Percentiles rank a stretch among this genome's conserved stretches.
These are phyloP conservation scores for Equus przewalskii DNA, from an alignment of 2,113 vertebrate species.

Conservation along the genomic window DNA sequence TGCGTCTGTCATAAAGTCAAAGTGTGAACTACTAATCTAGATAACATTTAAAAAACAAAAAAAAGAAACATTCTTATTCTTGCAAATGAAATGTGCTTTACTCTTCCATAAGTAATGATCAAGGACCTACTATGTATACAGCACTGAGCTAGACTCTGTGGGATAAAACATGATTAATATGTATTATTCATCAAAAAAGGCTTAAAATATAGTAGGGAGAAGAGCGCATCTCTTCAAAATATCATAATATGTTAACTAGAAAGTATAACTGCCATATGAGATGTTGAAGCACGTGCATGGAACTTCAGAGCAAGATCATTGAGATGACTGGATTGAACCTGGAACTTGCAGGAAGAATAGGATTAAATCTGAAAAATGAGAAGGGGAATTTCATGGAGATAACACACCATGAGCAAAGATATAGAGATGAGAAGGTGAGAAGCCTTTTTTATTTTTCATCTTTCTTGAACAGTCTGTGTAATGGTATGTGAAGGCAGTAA, in stretches of 20 bases:
- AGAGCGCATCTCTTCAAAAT: neutral
- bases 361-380: neutral
- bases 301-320: neutral
- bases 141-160: neutral
- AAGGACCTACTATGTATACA: neutral
- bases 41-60: neutral
- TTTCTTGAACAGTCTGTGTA: neutral
- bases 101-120: neutral
- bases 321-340: neutral
- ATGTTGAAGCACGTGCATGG: neutral
- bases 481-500: neutral
- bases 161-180: slow-evolving; percentile 8
- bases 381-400: neutral
- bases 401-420: neutral
- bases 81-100: neutral
- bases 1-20: neutral
- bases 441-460: neutral
- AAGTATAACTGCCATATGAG: neutral
- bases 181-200: neutral
- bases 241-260: neutral
- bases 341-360: neutral
- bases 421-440: neutral
- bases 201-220: neutral
- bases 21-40: neutral
- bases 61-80: neutral